Base-by-base conservation (phyloP, 2,113 vertebrate genomes). In the Leptobrachium leishanense region DNA sequence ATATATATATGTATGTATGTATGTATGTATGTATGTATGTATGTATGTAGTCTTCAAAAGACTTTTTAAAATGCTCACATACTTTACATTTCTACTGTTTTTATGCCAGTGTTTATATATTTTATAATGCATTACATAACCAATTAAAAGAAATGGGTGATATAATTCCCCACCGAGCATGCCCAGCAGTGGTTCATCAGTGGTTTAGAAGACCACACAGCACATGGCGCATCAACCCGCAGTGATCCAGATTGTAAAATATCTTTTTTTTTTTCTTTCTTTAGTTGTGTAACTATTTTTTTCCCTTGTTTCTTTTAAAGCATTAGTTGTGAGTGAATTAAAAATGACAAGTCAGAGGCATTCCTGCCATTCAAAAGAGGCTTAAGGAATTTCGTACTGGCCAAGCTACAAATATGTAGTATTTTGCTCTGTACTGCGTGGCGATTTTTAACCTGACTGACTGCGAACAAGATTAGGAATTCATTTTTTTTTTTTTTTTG, bases 311-410 rank as follows among this genome's bases (percentile, higher is more conserved):
- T 91, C 85, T 5, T 15, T 85, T 92, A 91, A 92, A 89, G 90
- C 85, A 83, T 84, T 85, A 79, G 85, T 66, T 84, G 83, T 87
- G 90, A 92, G 90, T 86, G 89, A 93, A 92, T 93, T 86, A 81
- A 87, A 92, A 90, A 87, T 85, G 91, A 94, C 90, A 94, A 91
- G 88, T 91, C 90, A 85, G 89, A 94, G 90, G 92, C 88, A 91
- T 94, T 93, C 90, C 85, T 92, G 90, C 85, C 87, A 89, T 93
- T 93, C 90, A 92, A 83, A 90, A 85, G 89, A 90, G 92, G 94
- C 93, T 97, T 96, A 97, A 93, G 90, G 91, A 94, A 93, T 94
- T 95, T 94, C 93, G 96, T 94, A 90, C 87, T 95, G 94, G 94
- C 93, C 93, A 91, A 93, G 90, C 92, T 87, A 92, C 89, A 92